Conservation (phyloP, 2,888 invertebrate species). For the Rhagonycha lutea region DNA sequence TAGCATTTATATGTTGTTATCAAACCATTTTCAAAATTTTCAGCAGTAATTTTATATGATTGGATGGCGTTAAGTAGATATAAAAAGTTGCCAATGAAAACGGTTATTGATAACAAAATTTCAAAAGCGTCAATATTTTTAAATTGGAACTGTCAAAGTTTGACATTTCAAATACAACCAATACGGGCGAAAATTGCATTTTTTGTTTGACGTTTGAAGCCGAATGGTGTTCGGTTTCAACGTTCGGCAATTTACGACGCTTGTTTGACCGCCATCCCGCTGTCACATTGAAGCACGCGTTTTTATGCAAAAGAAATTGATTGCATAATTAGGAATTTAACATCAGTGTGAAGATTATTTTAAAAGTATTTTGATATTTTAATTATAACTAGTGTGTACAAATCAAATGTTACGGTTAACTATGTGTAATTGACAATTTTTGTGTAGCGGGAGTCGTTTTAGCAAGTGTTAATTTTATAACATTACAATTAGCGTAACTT, state of each 20-base stretch:
- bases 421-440: background rate
- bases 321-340: conserved; percentile 27
- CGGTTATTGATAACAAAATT: background rate
- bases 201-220: background rate
- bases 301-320: conserved; percentile 21
- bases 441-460: background rate
- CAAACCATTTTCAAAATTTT: background rate
- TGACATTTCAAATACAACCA: background rate
- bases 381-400: background rate
- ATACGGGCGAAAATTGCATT: background rate
- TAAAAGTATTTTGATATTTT: background rate
- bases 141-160: background rate
- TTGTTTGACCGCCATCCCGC: conserved; percentile 37
- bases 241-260: conserved; percentile 16
- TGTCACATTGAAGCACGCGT: conserved; percentile 36
- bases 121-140: background rate
- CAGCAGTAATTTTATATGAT: background rate
- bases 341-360: background rate
- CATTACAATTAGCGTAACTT: background rate
- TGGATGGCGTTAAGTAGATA: background rate
- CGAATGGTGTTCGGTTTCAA: background rate
- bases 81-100: background rate
- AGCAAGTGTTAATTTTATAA: background rate
- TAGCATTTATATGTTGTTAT: background rate
- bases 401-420: background rate